Conservation (phyloP, 1,140 invertebrate species). For the Papilio xuthus region DNA sequence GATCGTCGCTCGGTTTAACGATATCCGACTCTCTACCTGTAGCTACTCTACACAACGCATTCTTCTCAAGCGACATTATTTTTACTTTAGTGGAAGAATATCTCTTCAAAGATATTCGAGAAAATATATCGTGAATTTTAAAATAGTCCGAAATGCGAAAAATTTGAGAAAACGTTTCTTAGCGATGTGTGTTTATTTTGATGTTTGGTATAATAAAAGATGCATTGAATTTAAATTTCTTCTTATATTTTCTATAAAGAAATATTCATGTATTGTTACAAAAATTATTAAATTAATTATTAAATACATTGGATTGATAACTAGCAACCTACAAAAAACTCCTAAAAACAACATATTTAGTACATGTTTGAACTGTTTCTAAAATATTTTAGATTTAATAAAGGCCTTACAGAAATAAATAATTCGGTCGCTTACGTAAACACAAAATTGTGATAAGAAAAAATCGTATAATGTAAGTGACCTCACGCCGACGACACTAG, state of each 20-base stretch:
- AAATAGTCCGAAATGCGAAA: conserved; percentile 24
- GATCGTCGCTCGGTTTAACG: conserved; percentile 43
- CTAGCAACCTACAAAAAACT: not conserved
- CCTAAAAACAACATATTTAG: no score
- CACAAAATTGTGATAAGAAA: not conserved
- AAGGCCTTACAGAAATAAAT: not conserved
- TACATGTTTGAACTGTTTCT: not conserved
- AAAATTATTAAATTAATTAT: not conserved
- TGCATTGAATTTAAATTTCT: not conserved
- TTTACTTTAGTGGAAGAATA: conserved; percentile 1
- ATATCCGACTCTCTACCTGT: conserved; percentile 34
- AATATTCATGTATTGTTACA: not conserved
- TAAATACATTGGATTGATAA: not conserved
- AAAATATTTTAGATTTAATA: not conserved
- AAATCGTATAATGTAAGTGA: conserved; percentile 33
- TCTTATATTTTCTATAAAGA: not conserved
- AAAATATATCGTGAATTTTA: conserved; percentile 37
- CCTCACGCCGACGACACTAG: conserved; percentile 33
- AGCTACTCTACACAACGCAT: conserved; percentile 22
- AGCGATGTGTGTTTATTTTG: conserved; percentile 11
- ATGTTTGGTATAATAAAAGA: not conserved
- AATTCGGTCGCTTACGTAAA: not conserved
- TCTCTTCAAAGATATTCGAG: conserved; percentile 27
- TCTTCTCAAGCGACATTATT: not conserved
- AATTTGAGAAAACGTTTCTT: conserved; percentile 27